A percentile compares a stretch with the other conserved stretches of the same genome.
These are phyloP conservation scores for Notiomystis cincta DNA, from an alignment of 2,113 vertebrate species.

Conservation along the genomic window DNA sequence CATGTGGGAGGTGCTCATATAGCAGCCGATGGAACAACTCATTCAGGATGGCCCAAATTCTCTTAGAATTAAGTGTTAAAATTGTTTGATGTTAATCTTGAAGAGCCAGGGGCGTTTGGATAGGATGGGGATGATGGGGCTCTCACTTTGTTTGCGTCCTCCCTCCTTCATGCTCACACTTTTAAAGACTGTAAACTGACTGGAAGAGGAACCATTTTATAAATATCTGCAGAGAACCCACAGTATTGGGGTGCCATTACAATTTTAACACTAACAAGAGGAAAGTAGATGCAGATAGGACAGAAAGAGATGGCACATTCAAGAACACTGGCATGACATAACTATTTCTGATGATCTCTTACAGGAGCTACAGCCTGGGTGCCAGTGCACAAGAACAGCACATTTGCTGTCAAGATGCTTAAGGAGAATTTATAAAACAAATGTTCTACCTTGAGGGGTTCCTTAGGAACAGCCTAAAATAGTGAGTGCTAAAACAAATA, in stretches of 20 bases:
- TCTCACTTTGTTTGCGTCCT: background rate
- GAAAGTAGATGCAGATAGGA: background rate
- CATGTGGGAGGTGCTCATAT: background rate
- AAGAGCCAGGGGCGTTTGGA: background rate
- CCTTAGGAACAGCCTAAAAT: background rate
- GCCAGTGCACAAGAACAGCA: background rate
- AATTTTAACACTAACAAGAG: background rate
- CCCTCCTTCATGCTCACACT: background rate
- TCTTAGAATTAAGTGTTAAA: background rate
- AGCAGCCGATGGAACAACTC: background rate
- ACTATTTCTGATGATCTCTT: background rate
- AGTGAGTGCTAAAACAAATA: background rate
- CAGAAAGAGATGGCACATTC: background rate
- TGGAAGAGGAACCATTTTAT: background rate
- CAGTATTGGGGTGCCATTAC: background rate
- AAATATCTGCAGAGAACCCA: background rate
- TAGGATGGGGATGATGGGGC: background rate
- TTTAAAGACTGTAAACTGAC: background rate
- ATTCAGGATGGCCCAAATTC: background rate
- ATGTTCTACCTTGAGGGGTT: background rate
- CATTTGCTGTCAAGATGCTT: background rate
- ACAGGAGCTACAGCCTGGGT: background rate
- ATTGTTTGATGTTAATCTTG: background rate
- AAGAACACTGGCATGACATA: background rate
- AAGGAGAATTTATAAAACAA: background rate